These are phyloP conservation scores for Hypomesus transpacificus DNA, from an alignment of 2,113 vertebrate genomes.

Conservation along the genomic window DNA sequence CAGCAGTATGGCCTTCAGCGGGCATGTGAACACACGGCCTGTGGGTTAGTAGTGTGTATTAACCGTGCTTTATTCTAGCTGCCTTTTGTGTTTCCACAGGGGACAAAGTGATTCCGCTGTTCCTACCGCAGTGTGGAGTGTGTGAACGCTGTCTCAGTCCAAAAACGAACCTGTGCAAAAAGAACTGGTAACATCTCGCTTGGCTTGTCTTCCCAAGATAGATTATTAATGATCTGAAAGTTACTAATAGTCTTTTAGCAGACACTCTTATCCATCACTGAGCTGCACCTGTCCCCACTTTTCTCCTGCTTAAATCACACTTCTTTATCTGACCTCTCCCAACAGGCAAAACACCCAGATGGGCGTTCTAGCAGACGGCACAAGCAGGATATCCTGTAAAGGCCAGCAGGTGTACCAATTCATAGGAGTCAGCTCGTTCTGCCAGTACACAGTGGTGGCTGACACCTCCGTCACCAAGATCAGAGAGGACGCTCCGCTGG, in stretches of 20 bases:
- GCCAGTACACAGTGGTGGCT: conserved; percentile 59
- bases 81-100: conserved; percentile 53
- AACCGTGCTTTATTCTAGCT: background rate
- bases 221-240: background rate
- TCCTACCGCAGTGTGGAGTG: conserved; percentile 72
- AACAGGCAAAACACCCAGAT: conserved; percentile 32
- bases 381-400: conserved; percentile 67
- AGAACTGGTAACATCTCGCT: conserved; percentile 57
- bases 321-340: background rate
- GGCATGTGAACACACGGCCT: no score
- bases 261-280: background rate
- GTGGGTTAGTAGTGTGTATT: background rate
- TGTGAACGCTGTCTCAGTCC: conserved; percentile 67
- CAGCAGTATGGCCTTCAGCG: no score
- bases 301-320: no score
- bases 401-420: conserved; percentile 60
- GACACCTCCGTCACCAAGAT: conserved; percentile 57
- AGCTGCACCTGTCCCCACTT: no score
- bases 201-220: background rate
- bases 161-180: conserved; percentile 69
- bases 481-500: conserved; percentile 46
- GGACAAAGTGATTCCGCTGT: conserved; percentile 80
- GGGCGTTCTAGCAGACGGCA: conserved; percentile 75
- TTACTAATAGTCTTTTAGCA: background rate
- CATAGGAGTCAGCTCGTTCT: conserved; percentile 57